phyloP scores from a whole-genome alignment of 1,140 invertebrate species.

The Yoshiicerus persimilis region DNA sequence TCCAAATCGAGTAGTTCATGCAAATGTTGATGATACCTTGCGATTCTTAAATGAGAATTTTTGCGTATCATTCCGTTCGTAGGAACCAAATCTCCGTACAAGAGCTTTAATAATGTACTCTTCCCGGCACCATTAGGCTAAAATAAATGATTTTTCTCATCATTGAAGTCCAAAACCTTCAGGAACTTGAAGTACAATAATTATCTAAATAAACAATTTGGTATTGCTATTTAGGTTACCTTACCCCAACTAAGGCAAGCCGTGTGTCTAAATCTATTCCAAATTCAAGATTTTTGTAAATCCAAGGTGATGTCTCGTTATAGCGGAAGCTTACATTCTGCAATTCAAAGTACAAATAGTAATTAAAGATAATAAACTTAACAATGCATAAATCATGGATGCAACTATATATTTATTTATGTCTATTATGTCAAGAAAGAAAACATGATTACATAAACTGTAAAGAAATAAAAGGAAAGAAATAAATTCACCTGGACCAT shows the following conservation, averaged over 20 bases:
- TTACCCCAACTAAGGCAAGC: slow-evolving; percentile 86
- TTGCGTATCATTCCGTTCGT: slow-evolving; percentile 95
- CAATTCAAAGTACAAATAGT: slow-evolving; percentile 38
- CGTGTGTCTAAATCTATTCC: slow-evolving; percentile 98
- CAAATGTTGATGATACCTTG: slow-evolving; percentile 97
- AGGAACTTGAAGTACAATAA: background rate
- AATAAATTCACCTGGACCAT: slow-evolving; percentile 76
- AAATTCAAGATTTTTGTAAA: slow-evolving; percentile 98
- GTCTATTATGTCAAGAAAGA: too few relatives aligned
- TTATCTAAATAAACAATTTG: too few relatives aligned
- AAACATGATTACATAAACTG: too few relatives aligned
- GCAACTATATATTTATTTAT: too few relatives aligned
- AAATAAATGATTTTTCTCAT: slow-evolving; percentile 43
- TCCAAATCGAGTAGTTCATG: slow-evolving; percentile 95
- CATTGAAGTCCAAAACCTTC: too few relatives aligned
- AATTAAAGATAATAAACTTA: background rate
- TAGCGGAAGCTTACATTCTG: slow-evolving; percentile 96
- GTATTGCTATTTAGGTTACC: too few relatives aligned
- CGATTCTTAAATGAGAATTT: slow-evolving; percentile 96
- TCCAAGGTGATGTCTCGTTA: slow-evolving; percentile 79
- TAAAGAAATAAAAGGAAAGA: background rate
- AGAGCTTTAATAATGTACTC: slow-evolving; percentile 91
- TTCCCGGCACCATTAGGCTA: slow-evolving; percentile 96
- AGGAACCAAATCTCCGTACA: slow-evolving; percentile 93
- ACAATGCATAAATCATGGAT: background rate